Evolutionary conservation across 2,113 vertebrate genomes (phyloP), one percentile per base, ranked within the genome.

Genomic region (Danio rerio): DNA sequence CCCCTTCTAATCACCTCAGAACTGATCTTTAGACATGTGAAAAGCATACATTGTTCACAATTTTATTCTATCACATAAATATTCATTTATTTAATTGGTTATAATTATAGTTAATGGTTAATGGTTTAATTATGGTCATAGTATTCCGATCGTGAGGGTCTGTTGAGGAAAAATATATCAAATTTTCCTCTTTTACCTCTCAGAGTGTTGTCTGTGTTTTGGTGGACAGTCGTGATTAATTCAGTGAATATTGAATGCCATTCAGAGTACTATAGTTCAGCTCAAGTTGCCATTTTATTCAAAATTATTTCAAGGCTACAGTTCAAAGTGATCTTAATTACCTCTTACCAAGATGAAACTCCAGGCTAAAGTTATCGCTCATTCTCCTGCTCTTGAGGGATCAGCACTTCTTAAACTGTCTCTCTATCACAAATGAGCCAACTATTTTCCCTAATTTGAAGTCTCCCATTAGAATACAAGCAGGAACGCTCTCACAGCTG

Each of bases 351-450:
- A 13, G 50, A 66, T 66, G 31, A 55, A 50, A 78, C 2, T 12
- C 65, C 49, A 18, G 49, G 76, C 62, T 55, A 12, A 66, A 78
- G 63, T 49, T 50, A 63, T 77, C 31, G 9, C 74, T 53, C 62
- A 78, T 66, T 53, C 49, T 18, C 10, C 7, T 55, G 49, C 49
- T 66, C 76, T 47, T 43, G 61, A 55, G 76, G 31, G 76, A 78
- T 55, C 74, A 50, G 58, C 58, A 10, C n/a, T 63, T 78, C 50
- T 78, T 66, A 78, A 78, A 65, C 62, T 66, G 21, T 66, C 76
- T 52, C 76, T 40, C 65, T 59, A 78, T 78, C 62, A 78, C 61
- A 53, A 78, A 78, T 66, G 76, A 78, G 59, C 16, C 49, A 66
- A 52, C 76, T 52, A 40, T 63, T 50, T 63, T 63, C 42, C 47